Percentiles rank a stretch among this genome's conserved stretches.
These are phyloP conservation scores for Nymphalis polychloros DNA, from an alignment of 2,888 invertebrate genomes.

Conservation along the genomic window DNA sequence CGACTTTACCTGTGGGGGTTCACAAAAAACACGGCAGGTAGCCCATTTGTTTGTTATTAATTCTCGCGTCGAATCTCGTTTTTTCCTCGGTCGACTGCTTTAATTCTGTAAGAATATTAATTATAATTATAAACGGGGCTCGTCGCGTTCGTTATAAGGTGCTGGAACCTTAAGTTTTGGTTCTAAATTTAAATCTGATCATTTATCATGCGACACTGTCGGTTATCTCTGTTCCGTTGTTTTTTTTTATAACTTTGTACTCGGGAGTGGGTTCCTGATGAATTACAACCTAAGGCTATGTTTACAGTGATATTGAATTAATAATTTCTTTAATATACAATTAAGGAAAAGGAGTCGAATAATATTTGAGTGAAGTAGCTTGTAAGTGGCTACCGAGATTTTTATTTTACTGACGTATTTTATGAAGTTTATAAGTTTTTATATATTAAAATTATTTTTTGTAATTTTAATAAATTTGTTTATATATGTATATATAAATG, in stretches of 20 bases:
- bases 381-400: no score
- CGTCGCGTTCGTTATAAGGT: slow-evolving; percentile 73
- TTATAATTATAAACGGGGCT: slow-evolving; percentile 80
- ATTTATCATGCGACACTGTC: slow-evolving; percentile 80
- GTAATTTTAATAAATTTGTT: neutral
- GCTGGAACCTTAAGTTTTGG: slow-evolving; percentile 67
- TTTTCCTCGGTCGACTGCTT: slow-evolving; percentile 74
- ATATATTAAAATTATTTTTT: neutral
- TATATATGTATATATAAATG: neutral
- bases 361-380: neutral
- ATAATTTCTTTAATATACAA: slow-evolving; percentile 9
- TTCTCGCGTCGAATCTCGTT: slow-evolving; percentile 78
- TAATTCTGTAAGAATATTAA: slow-evolving; percentile 82
- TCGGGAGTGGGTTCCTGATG: slow-evolving; percentile 47
- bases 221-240: slow-evolving; percentile 71
- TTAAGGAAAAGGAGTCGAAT: neutral
- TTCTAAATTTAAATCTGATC: slow-evolving; percentile 78
- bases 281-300: slow-evolving; percentile 45
- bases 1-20: slow-evolving; percentile 74
- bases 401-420: no score
- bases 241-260: slow-evolving; percentile 52
- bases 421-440: no score
- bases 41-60: slow-evolving; percentile 83
- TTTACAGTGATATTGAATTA: slow-evolving; percentile 35
- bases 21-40: slow-evolving; percentile 81